These are phyloP conservation scores for Pampus argenteus DNA, from an alignment of 2,797 vertebrate genomes.

Conservation along the genomic window DNA sequence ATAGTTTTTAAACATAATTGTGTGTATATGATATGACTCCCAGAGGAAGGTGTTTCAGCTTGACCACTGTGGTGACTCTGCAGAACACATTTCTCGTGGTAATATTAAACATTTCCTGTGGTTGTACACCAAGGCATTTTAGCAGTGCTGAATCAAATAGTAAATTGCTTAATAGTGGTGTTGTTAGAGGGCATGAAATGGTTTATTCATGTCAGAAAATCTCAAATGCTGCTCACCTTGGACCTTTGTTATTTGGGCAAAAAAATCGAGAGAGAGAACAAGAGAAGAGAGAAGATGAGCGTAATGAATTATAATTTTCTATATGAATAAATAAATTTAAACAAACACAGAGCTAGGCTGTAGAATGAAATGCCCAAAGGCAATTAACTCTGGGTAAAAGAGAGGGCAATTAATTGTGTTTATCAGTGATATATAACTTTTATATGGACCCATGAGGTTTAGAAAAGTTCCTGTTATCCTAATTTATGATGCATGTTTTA, in stretches of 20 bases:
- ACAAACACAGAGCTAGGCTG: conserved; percentile 45
- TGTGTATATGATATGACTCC: not conserved
- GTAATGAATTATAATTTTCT: conserved; percentile 55
- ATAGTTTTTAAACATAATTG: conserved; percentile 3
- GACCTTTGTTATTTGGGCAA: conserved; percentile 34
- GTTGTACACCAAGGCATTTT: conserved; percentile 1
- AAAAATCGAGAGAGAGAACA: conserved; percentile 19
- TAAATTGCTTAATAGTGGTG: conserved; percentile 42
- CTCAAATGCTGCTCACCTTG: conserved; percentile 51
- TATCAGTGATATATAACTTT: conserved; percentile 70
- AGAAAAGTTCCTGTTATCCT: conserved; percentile 48
- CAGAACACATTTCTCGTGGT: conserved; percentile 11
- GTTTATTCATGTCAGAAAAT: conserved; percentile 63
- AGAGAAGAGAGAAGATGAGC: conserved; percentile 1
- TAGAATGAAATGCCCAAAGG: conserved; percentile 53
- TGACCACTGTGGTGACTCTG: conserved; percentile 3
- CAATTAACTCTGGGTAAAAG: conserved; percentile 65
- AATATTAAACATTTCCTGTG: not conserved
- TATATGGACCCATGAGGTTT: conserved; percentile 38
- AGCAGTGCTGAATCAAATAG: conserved; percentile 26
- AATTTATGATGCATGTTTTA: conserved; percentile 60
- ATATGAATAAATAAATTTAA: conserved; percentile 67
- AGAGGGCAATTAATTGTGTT: conserved; percentile 72
- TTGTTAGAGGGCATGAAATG: conserved; percentile 31
- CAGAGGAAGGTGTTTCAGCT: conserved; percentile 2